Evolutionary conservation across 2,113 vertebrate genomes (phyloP), one percentile per base, ranked within the genome.

Genomic region (Chaetodon trifascialis): DNA sequence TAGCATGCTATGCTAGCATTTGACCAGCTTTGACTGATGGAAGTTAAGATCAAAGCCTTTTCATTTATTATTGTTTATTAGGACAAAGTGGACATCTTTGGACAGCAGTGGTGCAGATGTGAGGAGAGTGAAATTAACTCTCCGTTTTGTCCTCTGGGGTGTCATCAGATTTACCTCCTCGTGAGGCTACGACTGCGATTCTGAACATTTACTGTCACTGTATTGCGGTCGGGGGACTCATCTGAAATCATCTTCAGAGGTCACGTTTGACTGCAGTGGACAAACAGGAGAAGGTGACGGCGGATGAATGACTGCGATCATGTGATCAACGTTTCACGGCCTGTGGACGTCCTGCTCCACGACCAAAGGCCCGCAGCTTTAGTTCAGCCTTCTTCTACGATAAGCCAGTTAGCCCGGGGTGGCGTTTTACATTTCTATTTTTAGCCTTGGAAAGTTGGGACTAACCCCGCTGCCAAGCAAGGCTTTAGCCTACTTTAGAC

Each of bases 401-500:
- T 0, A 7, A 4, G 76, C 67, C 81, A 84, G 51, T 58, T 70
- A 9, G 58, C 80, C 42, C 1, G 3, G 0, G 23, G 88, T 44
- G 11, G 60, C 7, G 9, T 54, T 78, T 73, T n/a, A 62, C 65
- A 68, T 51, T 76, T 59, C 66, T 76, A 84, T 88, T 79, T 79
- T 81, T 79, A 76, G 55, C 40, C 6, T 0, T 52, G 69, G 23
- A 58, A 67, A 74, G 5, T 78, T 40, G 68, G 75, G 58, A 34
- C 30, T 11, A 46, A 69, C 21, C 38, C 55, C 12, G 36, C 58
- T 5, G 66, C 77, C 60, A 66, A 73, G 60, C 65, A 14, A 19
- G 23, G 67, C 55, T 38, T 59, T 7, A 70, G 52, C 58, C 84
- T 68, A 69, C 55, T 85, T 87, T 75, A 76, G n/a, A 58, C 2